Base-by-base conservation (phyloP, 2,888 invertebrate genomes). In the Ametastegia equiseti region DNA sequence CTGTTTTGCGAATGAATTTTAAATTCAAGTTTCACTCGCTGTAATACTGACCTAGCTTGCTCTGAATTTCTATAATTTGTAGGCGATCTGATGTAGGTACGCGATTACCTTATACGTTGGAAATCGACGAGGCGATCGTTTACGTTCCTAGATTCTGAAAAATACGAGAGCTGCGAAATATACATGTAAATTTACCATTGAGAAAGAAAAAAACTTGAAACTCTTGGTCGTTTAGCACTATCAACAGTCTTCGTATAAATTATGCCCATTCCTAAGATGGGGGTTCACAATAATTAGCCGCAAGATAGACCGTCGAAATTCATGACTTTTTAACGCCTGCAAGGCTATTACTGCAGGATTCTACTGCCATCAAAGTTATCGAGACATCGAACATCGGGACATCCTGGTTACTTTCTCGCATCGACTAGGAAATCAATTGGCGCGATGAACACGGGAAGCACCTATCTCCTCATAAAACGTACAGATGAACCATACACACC, bases 291-390 rank as follows among this genome's bases (percentile, higher is more conserved):
- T 71, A 71, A 71, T 75, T 36, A 75, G 15, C 36, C 36, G 3
- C 45, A 19, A 13, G 50, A 54, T n/a, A 19, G 75, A 19, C 0
- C 27, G 30, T 30, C 71, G 30, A 13, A 71, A 45, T 6, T 30
- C 15, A 47, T n/a, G 30, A 19, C n/a, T 71, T 71, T 47, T 71
- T 15, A 15, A 71, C 42, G 27, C 30, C 27, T 71, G 45, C 47
- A 47, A 71, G 47, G 47, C 47, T 71, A 71, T 71, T 71, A 47
- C n/a, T n/a, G n/a, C 27, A 71, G 71, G 54, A 54, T 75, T 75
- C 75, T 75, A 50, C 75, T n/a, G 36, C 33, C 23, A 75, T 75
- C 54, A 13, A 23, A 75, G 30, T 36, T 19, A 75, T 75, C 54
- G 45, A 11, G 73, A 73, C 47, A 47, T 73, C 73, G n/a, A 36